Conservation (phyloP, 2,113 vertebrate species). For the Carlito syrichta region DNA sequence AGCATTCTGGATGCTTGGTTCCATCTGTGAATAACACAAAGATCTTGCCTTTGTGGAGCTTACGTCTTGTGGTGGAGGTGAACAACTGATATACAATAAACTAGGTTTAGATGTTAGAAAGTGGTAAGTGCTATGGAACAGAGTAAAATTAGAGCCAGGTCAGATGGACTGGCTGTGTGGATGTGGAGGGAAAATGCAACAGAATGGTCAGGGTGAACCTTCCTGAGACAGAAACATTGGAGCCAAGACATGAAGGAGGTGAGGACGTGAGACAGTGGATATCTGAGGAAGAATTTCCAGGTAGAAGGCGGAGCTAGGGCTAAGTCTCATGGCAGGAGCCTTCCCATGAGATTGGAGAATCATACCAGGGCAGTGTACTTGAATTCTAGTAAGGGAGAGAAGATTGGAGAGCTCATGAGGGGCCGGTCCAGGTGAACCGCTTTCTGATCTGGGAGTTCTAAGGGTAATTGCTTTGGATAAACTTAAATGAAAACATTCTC, state of each 20-base stretch:
- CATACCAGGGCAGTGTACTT: not conserved
- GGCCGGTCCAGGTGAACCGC: not conserved
- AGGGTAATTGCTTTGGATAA: not conserved
- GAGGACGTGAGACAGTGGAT: not conserved
- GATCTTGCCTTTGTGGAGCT: not conserved
- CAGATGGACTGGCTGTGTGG: not conserved
- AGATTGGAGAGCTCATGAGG: fast-evolving
- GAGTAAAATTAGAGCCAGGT: not conserved
- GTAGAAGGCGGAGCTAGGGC: not conserved
- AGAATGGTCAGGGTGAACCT: not conserved
- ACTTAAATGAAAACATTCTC: not conserved
- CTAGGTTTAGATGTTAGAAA: not conserved
- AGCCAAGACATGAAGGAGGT: not conserved
- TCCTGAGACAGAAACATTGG: not conserved
- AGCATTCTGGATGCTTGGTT: not conserved
- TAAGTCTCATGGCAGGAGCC: not conserved
- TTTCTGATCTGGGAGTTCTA: not conserved
- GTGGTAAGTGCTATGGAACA: not conserved
- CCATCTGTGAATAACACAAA: not conserved
- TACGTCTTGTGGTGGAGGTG: not conserved
- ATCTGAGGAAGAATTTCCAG: not conserved
- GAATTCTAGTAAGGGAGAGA: not conserved
- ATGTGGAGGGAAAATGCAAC: not conserved
- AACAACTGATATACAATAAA: not conserved
- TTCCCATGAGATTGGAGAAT: not conserved